Evolutionary conservation across 2,113 vertebrate genomes (phyloP).

Genomic region (Macaca fascicularis): T2T-MFA8v1.1 NC_088376.1:40050001-40050500

Average conservation of each 20-base stretch:
- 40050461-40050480: not conserved
- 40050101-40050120: too few species aligned
- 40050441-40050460: not conserved
- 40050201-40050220: too few species aligned
- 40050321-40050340: not conserved
- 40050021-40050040: too few species aligned
- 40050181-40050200: too few species aligned
- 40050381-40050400: not conserved
- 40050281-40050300: not conserved
- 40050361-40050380: not conserved
- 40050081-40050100: too few species aligned
- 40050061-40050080: too few species aligned
- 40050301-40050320: not conserved
- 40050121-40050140: too few species aligned
- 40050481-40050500: not conserved
- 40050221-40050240: too few species aligned
- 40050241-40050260: not conserved
- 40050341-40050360: not conserved
- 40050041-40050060: too few species aligned
- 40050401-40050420: not conserved
- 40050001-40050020: too few species aligned
- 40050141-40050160: too few species aligned
- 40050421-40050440: constrained; percentile 6
- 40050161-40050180: too few species aligned
- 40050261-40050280: not conserved